Evolutionary conservation across 1,140 invertebrate genomes (phyloP).

Genomic region (Bombus sylvicola): DNA sequence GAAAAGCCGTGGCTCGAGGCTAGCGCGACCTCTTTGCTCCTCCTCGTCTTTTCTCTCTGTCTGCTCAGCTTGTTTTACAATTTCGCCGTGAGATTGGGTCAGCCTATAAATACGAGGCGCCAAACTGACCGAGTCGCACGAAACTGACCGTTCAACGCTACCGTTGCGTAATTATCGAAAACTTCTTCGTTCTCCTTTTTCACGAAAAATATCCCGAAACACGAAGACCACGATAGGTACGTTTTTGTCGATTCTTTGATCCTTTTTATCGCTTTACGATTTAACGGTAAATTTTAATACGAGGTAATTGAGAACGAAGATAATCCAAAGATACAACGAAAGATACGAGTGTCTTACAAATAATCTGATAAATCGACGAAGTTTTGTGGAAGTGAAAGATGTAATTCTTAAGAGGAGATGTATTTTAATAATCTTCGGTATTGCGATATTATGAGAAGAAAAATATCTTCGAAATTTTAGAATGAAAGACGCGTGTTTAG

Average conservation of each 20-base stretch:
- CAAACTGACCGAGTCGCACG: constrained; percentile 63
- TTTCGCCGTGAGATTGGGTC: constrained; percentile 71
- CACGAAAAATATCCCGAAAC: too few relatives aligned
- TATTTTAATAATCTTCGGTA: neutral
- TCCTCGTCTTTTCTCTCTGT: constrained; percentile 7
- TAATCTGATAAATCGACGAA: too few relatives aligned
- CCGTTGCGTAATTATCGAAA: constrained; percentile 49
- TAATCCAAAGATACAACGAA: too few relatives aligned
- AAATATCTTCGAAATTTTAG: neutral
- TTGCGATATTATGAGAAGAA: neutral
- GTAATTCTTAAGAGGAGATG: too few relatives aligned
- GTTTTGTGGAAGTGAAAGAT: too few relatives aligned
- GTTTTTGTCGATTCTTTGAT: too few relatives aligned
- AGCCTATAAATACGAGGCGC: constrained; percentile 77
- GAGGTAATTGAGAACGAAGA: neutral
- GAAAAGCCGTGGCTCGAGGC: constrained; percentile 59
- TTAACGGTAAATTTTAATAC: too few relatives aligned
- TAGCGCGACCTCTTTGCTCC: constrained; percentile 27
- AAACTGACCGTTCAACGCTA: constrained; percentile 26
- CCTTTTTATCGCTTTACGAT: too few relatives aligned
- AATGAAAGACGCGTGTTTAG: too few relatives aligned
- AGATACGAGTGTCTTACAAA: too few relatives aligned
- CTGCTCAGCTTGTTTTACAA: constrained; percentile 3
- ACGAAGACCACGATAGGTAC: too few relatives aligned
- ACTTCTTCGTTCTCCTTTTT: too few relatives aligned